Evolutionary conservation across 2,113 vertebrate genomes (phyloP).

Genomic region (Empidonax traillii): DNA sequence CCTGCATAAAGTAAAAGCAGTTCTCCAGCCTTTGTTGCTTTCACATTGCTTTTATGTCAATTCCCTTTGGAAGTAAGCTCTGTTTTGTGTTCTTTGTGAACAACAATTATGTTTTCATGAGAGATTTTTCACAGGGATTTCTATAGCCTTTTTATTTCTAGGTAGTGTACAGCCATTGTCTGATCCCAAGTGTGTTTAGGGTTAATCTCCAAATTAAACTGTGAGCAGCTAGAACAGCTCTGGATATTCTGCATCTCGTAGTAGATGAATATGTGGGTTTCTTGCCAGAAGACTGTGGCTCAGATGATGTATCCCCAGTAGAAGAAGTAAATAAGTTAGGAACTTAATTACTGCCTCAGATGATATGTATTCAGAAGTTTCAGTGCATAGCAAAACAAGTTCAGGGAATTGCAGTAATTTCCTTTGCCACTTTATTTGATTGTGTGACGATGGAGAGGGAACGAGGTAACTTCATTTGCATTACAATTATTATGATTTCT

Average conservation of each 20-base stretch:
- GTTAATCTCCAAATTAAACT: background rate
- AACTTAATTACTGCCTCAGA: constrained; percentile 35
- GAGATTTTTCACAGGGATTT: background rate
- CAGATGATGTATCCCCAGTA: background rate
- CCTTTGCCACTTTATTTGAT: constrained; percentile 47
- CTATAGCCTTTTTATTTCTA: background rate
- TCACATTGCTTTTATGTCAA: background rate
- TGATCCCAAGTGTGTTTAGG: background rate
- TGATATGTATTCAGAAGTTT: constrained; percentile 12
- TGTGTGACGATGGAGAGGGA: background rate
- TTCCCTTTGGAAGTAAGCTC: background rate
- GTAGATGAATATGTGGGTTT: background rate
- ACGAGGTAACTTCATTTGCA: constrained; percentile 39
- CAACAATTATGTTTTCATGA: background rate
- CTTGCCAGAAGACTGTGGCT: background rate
- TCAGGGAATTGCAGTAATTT: constrained; percentile 51
- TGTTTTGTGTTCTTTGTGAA: background rate
- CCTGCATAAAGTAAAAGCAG: background rate
- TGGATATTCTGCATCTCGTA: background rate
- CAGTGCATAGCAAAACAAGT: constrained; percentile 12
- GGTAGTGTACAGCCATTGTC: background rate
- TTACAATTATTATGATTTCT: constrained; percentile 20
- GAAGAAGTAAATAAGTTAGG: constrained; percentile 25
- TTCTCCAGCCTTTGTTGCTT: background rate
- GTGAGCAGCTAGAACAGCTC: background rate